Percentiles rank a stretch among this genome's conserved stretches.
These are phyloP conservation scores for Phoebastria nigripes DNA, from an alignment of 2,797 vertebrate species.

Conservation along the genomic window DNA sequence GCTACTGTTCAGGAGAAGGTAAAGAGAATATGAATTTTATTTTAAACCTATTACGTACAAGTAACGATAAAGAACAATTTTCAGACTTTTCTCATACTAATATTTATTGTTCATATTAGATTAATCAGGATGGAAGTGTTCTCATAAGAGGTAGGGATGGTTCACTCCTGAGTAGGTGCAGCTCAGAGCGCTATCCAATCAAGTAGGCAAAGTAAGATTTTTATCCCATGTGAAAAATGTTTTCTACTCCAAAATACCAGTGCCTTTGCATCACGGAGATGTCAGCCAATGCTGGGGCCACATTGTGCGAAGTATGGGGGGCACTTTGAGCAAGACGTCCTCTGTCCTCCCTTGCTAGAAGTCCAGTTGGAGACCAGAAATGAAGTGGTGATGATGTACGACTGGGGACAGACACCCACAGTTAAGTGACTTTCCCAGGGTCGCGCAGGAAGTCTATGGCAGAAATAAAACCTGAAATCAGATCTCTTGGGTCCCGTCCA, in stretches of 20 bases:
- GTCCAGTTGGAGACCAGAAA: neutral
- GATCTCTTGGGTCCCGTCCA: neutral
- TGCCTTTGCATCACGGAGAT: neutral
- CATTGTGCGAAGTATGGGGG: neutral
- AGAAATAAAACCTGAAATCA: neutral
- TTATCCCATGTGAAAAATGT: neutral
- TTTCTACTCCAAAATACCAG: neutral
- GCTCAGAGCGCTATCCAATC: neutral
- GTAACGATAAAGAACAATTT: constrained; percentile 4
- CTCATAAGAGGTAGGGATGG: neutral
- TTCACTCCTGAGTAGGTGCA: neutral
- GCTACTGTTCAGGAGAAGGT: neutral
- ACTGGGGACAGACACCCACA: neutral
- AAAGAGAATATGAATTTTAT: constrained; percentile 43
- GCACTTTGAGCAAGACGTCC: neutral
- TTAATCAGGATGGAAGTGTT: neutral
- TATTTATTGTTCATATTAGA: neutral
- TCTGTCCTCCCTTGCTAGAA: neutral
- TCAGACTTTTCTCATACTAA: neutral
- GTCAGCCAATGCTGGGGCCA: fast-evolving
- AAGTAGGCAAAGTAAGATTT: neutral
- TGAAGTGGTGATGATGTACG: fast-evolving
- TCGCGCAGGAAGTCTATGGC: neutral
- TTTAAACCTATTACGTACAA: neutral
- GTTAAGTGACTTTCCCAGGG: neutral